Evolutionary conservation across 2,113 vertebrate genomes (phyloP).

Genomic region (Isichthys henryi): DNA sequence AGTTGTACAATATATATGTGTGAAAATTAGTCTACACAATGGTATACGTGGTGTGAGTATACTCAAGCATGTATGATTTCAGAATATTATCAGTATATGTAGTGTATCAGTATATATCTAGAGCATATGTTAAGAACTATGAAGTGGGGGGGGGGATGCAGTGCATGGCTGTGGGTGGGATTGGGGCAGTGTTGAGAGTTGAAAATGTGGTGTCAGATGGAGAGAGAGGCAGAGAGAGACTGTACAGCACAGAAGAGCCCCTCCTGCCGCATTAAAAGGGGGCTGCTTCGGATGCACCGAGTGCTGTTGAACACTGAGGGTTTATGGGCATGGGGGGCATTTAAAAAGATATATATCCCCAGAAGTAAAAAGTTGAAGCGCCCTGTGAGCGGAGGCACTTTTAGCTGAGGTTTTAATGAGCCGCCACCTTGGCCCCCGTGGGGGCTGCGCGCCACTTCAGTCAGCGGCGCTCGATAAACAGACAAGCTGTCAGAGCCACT

Average conservation of each 20-base stretch:
- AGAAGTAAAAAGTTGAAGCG: not conserved
- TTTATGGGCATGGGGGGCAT: not conserved
- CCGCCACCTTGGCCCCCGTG: not conserved
- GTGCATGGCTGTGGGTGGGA: not conserved
- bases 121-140: not conserved
- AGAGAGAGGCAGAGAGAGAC: not conserved
- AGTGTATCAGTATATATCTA: not conserved
- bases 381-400: not conserved
- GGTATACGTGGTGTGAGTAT: not conserved
- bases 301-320: not conserved
- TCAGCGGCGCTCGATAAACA: not conserved
- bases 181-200: not conserved
- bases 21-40: not conserved
- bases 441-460: not conserved
- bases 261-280: not conserved
- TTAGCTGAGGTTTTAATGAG: not conserved
- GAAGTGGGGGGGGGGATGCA: not conserved
- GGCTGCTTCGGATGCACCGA: not conserved
- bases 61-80: not conserved
- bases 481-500: conserved; percentile 8
- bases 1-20: not conserved
- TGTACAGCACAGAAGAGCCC: not conserved
- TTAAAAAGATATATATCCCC: not conserved
- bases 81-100: no score
- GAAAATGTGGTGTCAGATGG: not conserved